Conservation (phyloP, 2,797 vertebrate genomes). For the Myripristis murdjan region DNA sequence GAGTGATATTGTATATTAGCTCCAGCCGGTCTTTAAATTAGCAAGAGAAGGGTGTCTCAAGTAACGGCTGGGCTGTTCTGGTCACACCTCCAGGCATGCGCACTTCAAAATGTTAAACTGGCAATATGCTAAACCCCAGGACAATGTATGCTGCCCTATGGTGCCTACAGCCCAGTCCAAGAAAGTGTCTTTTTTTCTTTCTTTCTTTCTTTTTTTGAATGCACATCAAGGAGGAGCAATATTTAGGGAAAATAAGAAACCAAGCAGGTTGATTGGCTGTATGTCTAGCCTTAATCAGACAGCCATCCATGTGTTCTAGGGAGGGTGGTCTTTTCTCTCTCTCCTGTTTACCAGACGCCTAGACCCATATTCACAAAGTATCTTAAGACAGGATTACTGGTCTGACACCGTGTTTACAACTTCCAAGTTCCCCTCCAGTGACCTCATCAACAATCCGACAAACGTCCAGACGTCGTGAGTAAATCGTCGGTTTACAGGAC, state of each 20-base stretch:
- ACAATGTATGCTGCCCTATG: too few species aligned
- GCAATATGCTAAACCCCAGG: slow-evolving; percentile 11
- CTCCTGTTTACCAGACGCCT: slow-evolving; percentile 40
- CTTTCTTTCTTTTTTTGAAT: slow-evolving; percentile 13
- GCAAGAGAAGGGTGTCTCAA: too few species aligned
- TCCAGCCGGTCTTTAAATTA: slow-evolving; percentile 8
- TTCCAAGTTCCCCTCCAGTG: slow-evolving; percentile 27
- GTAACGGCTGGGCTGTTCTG: background rate
- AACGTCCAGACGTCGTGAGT: background rate
- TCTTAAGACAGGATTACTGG: slow-evolving; percentile 39
- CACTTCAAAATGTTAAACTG: slow-evolving; percentile 20
- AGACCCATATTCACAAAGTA: slow-evolving; percentile 51
- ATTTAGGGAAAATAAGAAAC: slow-evolving; percentile 42
- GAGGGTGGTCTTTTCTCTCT: slow-evolving; percentile 26
- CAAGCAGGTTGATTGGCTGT: slow-evolving; percentile 16
- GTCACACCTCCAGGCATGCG: slow-evolving; percentile 11
- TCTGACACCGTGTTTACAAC: slow-evolving; percentile 67
- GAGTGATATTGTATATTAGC: background rate
- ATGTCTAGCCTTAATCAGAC: slow-evolving; percentile 64
- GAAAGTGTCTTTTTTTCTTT: too few species aligned
- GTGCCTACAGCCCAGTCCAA: too few species aligned
- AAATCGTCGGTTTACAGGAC: background rate
- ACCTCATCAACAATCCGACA: slow-evolving; percentile 21
- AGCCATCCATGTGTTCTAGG: slow-evolving; percentile 43
- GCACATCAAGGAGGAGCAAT: slow-evolving; percentile 67